These are phyloP conservation scores for Florisuga fusca DNA, from an alignment of 2,797 vertebrate genomes.

Conservation along the genomic window DNA sequence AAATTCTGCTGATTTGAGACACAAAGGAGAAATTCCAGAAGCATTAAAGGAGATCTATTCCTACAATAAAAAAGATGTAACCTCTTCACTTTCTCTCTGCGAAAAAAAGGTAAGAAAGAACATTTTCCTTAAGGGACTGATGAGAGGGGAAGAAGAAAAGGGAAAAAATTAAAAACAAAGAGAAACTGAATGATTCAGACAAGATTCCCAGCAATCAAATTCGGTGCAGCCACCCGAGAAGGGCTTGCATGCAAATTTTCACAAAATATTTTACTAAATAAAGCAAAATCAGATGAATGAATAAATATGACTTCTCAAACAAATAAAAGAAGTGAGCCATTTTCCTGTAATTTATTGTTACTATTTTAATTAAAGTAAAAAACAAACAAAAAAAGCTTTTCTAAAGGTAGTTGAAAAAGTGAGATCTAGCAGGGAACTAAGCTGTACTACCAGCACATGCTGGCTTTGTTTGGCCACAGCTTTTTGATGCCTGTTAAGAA, in stretches of 20 bases:
- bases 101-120: constrained; percentile 21
- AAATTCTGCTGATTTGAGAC: constrained; percentile 58
- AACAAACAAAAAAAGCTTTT: background rate
- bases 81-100: background rate
- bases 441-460: background rate
- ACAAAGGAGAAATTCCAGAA: constrained; percentile 45
- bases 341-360: background rate
- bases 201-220: background rate
- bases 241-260: background rate
- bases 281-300: background rate
- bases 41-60: constrained; percentile 47
- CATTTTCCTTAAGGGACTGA: background rate
- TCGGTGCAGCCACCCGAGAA: background rate
- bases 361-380: background rate
- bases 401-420: background rate
- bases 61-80: constrained; percentile 11
- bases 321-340: background rate
- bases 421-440: background rate
- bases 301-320: background rate
- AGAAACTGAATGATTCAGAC: background rate
- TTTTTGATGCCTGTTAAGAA: constrained; percentile 6
- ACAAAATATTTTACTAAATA: background rate
- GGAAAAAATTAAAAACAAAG: background rate
- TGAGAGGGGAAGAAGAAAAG: background rate
- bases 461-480: background rate